phyloP scores from a whole-genome alignment of 2,113 vertebrate genomes.

The Trematocara marginatum region DNA sequence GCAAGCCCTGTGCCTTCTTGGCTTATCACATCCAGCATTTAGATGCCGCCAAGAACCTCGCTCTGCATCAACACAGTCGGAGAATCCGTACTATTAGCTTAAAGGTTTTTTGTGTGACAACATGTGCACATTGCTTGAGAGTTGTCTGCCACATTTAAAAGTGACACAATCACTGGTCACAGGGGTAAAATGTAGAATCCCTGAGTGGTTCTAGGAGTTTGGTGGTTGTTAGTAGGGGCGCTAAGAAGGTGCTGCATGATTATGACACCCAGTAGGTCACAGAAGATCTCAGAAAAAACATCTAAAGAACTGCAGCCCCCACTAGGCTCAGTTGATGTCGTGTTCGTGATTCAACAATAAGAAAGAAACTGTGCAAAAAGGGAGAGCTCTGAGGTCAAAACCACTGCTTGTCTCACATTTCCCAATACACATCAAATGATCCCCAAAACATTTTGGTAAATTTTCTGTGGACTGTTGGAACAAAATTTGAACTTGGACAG shows the following conservation, averaged over 20 bases:
- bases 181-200: background rate
- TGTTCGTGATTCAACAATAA: background rate
- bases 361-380: background rate
- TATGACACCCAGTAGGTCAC: background rate
- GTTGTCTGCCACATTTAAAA: background rate
- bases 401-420: background rate
- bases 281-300: background rate
- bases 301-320: background rate
- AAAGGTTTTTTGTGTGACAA: background rate
- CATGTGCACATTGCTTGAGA: background rate
- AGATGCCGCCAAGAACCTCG: slow-evolving; percentile 1
- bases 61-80: background rate
- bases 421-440: background rate
- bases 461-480: background rate
- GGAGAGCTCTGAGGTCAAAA: background rate
- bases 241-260: background rate
- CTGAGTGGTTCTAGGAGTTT: background rate
- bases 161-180: background rate
- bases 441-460: background rate
- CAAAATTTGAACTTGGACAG: background rate
- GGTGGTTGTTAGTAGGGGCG: background rate
- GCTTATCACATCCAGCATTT: slow-evolving; percentile 24
- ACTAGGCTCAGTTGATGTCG: background rate
- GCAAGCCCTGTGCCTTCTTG: background rate
- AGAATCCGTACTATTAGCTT: background rate